Base-by-base conservation (phyloP, 2,797 vertebrate species). In the Diceros bicornis region DNA sequence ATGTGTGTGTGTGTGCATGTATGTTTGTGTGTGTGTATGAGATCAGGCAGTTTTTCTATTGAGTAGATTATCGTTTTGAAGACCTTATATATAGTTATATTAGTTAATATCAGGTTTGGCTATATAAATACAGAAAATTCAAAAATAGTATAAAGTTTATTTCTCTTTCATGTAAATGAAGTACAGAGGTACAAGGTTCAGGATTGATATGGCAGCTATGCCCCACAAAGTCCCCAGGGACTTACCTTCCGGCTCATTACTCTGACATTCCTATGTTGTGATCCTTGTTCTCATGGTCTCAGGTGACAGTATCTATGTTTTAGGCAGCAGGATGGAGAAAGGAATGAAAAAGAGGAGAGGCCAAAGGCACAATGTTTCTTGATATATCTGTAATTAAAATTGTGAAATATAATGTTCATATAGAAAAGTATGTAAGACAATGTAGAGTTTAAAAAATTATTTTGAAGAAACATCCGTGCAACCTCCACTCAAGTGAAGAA, bases 381-480 rank as follows among this genome's bases (percentile, higher is more conserved):
- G 91, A 34, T 87, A 7, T 92, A 64, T 95, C 52, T 91, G 66
- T 57, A 93, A 71, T 81, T 96, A 44, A 94, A 92, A 88, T 77
- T 77, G 29, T 85, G 59, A 94, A 81, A 74, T 68, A 62, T 52
- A 86, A 61, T 85, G 34, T 89, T 95, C 25, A 86, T 61, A 68
- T 32, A 71, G 66, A 89, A 91, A 91, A 90, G 29, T 77, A 12
- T 25, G 32, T 75, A 79, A 83, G 75, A 68, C 25, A 85, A 57
- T 52, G 2, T 90, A 16, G 44, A 91, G 34, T 69, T 95, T 37
- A 57, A 89, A 92, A 91, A 83, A 47, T 32, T 81, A 64, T 92
- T 96, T 83, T 83, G 47, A 96, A 95, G 75, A 88, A 95, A 92
- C 6, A 95, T 72, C 32, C 52, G 14, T 78, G 61, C 85, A 82